Evolutionary conservation across 2,113 vertebrate genomes (phyloP).

Genomic region (Aldabrachelys gigantea): DNA sequence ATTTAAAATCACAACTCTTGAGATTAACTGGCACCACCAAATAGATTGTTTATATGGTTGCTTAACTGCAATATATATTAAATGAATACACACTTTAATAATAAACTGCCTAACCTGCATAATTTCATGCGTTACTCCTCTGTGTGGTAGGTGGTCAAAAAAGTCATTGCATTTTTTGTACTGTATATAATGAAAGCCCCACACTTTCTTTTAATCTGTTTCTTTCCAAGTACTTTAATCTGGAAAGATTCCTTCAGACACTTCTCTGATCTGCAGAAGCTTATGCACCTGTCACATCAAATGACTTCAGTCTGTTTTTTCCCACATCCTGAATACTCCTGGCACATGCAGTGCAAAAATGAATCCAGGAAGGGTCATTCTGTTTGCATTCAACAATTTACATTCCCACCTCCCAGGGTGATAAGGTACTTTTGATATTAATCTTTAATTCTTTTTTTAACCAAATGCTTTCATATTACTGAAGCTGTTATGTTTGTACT

Average conservation of each 20-base stretch:
- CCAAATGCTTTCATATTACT: slow-evolving; percentile 5
- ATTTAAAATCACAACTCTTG: neutral
- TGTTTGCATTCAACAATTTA: slow-evolving; percentile 6
- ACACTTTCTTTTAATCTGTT: neutral
- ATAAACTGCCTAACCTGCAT: neutral
- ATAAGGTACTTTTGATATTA: slow-evolving; percentile 4
- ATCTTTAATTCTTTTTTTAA: neutral
- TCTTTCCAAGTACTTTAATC: slow-evolving; percentile 1
- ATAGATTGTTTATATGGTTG: neutral
- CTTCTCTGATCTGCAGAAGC: neutral
- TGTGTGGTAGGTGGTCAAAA: neutral
- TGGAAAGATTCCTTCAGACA: neutral
- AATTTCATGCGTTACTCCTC: neutral
- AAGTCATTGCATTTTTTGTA: neutral
- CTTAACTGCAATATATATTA: neutral
- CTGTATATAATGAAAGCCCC: neutral
- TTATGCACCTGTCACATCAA: neutral
- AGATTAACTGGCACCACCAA: neutral
- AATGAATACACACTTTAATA: neutral
- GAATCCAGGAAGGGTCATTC: neutral
- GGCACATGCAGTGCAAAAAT: neutral
- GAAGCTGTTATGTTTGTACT: slow-evolving; percentile 36
- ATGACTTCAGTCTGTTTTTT: neutral
- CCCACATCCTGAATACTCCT: neutral
- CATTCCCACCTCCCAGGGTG: neutral